Percentiles rank a stretch among this genome's conserved stretches.
Evolutionary conservation across 2,797 vertebrate species (phyloP).

Genomic region (Labeo calbasu): DNA sequence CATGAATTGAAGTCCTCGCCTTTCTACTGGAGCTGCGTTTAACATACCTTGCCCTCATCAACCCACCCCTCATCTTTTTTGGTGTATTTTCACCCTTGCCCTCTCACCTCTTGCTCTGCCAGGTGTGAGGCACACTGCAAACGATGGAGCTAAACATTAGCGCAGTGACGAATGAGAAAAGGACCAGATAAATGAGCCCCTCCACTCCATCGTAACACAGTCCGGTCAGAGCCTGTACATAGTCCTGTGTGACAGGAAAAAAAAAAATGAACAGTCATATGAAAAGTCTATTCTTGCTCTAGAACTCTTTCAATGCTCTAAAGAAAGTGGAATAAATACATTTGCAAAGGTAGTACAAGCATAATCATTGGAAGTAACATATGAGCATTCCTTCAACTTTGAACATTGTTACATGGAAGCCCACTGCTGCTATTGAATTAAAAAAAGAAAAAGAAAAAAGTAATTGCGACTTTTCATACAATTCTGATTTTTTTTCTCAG

Average conservation of each 20-base stretch:
- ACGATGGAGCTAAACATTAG: constrained; percentile 98
- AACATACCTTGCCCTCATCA: neutral
- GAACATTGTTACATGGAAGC: too few relatives aligned
- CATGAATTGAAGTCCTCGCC: neutral
- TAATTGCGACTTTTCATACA: too few relatives aligned
- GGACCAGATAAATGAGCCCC: constrained; percentile 95
- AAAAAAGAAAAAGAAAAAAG: too few relatives aligned
- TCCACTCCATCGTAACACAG: constrained; percentile 96
- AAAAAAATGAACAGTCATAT: neutral
- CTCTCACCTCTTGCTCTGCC: constrained; percentile 91
- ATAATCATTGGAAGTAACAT: neutral
- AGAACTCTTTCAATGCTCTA: neutral
- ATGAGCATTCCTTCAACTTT: neutral
- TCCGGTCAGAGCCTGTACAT: constrained; percentile 92
- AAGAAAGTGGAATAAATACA: neutral
- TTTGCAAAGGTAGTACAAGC: neutral
- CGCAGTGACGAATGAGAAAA: constrained; percentile 97
- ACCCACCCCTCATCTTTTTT: neutral
- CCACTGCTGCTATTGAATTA: too few relatives aligned
- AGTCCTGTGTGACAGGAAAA: constrained; percentile 81
- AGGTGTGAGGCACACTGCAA: constrained; percentile 96
- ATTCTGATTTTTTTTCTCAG: too few relatives aligned
- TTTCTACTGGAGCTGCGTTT: neutral
- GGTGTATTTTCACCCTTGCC: constrained; percentile 2
- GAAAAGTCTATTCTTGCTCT: neutral